Evolutionary conservation across 2,113 vertebrate species (phyloP).

Genomic region (Entomyzon cyanotis): DNA sequence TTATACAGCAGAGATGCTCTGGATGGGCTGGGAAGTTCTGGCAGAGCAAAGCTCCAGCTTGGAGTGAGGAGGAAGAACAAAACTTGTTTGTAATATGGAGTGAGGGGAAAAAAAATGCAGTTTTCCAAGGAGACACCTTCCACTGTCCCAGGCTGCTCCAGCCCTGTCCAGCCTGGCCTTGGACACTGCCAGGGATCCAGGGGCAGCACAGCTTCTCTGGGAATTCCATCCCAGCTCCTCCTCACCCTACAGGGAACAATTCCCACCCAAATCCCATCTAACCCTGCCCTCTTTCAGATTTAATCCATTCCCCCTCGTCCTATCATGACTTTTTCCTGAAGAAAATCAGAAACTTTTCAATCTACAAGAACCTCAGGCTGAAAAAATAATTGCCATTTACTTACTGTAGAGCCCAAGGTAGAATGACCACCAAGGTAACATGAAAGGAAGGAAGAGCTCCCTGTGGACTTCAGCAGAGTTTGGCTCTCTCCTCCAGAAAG

Average conservation of each 20-base stretch:
- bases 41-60: not conserved
- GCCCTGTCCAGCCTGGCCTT: not conserved
- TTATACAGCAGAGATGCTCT: not conserved
- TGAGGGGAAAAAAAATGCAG: not conserved
- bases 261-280: not conserved
- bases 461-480: not conserved
- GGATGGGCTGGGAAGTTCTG: not conserved
- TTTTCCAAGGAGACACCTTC: not conserved
- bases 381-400: not conserved
- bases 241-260: rapidly evolving
- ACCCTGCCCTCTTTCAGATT: not conserved
- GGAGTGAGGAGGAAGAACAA: not conserved
- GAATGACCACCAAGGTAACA: not conserved
- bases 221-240: not conserved
- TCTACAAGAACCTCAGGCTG: not conserved
- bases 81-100: not conserved
- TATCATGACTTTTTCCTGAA: not conserved
- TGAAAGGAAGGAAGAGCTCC: not conserved
- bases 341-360: not conserved
- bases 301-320: not conserved
- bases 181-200: not conserved
- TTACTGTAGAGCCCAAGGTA: not conserved
- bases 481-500: not conserved
- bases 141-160: not conserved
- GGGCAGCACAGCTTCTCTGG: not conserved